Evolutionary conservation across 2,888 invertebrate species (phyloP).

Genomic region (Desoria tigrina): DNA sequence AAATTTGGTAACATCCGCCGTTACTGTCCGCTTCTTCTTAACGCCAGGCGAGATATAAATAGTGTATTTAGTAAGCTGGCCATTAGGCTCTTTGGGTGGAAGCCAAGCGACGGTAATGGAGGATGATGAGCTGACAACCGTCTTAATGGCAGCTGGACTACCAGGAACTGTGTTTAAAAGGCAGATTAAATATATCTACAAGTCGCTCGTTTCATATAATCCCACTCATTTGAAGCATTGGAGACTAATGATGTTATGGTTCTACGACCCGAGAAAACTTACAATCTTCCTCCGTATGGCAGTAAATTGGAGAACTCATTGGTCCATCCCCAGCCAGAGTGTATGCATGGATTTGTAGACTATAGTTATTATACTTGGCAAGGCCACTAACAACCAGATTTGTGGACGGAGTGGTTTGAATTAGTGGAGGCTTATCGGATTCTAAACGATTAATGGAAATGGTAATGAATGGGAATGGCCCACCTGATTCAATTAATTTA

Average conservation of each 20-base stretch:
- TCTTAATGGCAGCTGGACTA: constrained; percentile 59
- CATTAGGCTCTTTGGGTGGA: constrained; percentile 66
- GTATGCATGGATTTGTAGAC: constrained; percentile 75
- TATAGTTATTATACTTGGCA: constrained; percentile 77
- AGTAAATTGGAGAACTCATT: constrained; percentile 67
- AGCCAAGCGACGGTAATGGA: constrained; percentile 60
- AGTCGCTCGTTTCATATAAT: background rate
- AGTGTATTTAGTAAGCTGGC: constrained; percentile 65
- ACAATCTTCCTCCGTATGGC: constrained; percentile 79
- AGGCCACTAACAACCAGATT: constrained; percentile 71
- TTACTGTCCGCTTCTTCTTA: constrained; percentile 30
- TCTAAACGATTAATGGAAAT: no score
- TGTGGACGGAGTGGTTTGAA: constrained; percentile 63
- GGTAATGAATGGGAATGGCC: no score
- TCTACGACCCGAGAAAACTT: constrained; percentile 46
- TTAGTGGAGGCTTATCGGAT: constrained; percentile 31
- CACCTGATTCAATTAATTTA: no score
- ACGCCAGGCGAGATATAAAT: constrained; percentile 59
- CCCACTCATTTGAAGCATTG: no score
- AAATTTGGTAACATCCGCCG: constrained; percentile 38
- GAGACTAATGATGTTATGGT: constrained; percentile 13
- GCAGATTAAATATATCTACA: background rate
- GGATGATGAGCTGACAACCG: constrained; percentile 57
- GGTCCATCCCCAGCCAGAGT: constrained; percentile 77
- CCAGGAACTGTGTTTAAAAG: constrained; percentile 57